Base-by-base conservation (phyloP, 2,888 invertebrate genomes). In the Brenthis daphne region DNA sequence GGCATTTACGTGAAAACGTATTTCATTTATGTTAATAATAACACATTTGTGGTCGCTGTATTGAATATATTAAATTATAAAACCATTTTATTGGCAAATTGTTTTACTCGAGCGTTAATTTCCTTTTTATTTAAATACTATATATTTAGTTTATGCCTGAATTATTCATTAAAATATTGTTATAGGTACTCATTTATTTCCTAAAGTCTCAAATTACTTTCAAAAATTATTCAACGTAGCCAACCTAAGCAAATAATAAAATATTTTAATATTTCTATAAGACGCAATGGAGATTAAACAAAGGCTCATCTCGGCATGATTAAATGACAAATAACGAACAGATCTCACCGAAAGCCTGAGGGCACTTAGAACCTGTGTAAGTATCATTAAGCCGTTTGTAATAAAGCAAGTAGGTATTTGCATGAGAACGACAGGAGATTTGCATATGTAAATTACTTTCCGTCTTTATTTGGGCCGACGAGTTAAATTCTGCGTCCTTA, bases 371-470 rank as follows among this genome's bases (percentile, higher is more conserved):
- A 80, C 81, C 86, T 82, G 83, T 82, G 83, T 86, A 86, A 87
- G 88, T 86, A 86, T 85, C 86, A 87, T 86, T 87, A 89, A 89
- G 86, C 83, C 86, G 86, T 82, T 86, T 85, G 89, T 90, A 89
- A 89, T 90, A 90, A 89, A 87, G 83, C 85, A 85, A 85, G 83
- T 81, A 79, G 79, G 83, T 89, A 89, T 91, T 90, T 89, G 89
- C 89, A 90, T 89, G 86, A 86, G 85, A 89, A 88, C 87, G 86
- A 85, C 83, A 80, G 81, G 82, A 64, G 85, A 92, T 92, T 92
- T 90, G 88, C 91, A 91, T 92, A 92, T 92, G 90, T 85, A 90
- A 92, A 91, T 92, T 82, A 84, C 85, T 86, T 85, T 87, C 85
- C 85, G 86, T 85, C 89, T 89, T 89, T 89, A 89, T 89, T 90